These are phyloP conservation scores for Catharus fuscescens DNA, from an alignment of 2,113 vertebrate species.

Conservation along the genomic window DNA sequence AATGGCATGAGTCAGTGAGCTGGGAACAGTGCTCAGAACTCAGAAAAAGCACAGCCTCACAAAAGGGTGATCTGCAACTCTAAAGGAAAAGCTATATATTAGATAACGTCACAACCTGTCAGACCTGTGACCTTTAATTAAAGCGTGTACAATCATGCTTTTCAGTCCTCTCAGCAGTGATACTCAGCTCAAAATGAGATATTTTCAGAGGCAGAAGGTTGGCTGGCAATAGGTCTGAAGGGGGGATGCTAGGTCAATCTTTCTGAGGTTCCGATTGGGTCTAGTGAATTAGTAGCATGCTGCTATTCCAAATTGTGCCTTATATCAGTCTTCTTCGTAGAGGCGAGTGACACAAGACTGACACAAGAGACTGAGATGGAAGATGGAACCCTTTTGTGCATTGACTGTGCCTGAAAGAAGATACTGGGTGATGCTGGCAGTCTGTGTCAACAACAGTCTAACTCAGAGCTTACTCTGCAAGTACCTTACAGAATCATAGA, in stretches of 20 bases:
- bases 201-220: neutral
- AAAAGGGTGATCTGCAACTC: neutral
- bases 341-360: neutral
- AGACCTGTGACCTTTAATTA: constrained; percentile 42
- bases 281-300: neutral
- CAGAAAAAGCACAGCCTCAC: neutral
- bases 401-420: neutral
- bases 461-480: neutral
- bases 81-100: neutral
- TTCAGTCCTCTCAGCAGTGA: neutral
- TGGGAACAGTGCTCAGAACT: neutral
- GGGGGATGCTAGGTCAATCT: neutral
- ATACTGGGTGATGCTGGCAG: neutral
- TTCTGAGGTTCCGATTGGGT: neutral
- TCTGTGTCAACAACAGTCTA: neutral
- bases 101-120: neutral
- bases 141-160: constrained; percentile 8
- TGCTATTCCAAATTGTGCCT: neutral
- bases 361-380: neutral
- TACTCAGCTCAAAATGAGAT: neutral
- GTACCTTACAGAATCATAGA: neutral
- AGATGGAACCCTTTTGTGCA: neutral
- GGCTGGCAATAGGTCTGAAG: neutral
- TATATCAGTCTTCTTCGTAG: neutral
- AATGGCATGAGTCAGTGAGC: neutral